These are phyloP conservation scores for Vulpes vulpes DNA, from an alignment of 2,113 vertebrate genomes.

Conservation along the genomic window DNA sequence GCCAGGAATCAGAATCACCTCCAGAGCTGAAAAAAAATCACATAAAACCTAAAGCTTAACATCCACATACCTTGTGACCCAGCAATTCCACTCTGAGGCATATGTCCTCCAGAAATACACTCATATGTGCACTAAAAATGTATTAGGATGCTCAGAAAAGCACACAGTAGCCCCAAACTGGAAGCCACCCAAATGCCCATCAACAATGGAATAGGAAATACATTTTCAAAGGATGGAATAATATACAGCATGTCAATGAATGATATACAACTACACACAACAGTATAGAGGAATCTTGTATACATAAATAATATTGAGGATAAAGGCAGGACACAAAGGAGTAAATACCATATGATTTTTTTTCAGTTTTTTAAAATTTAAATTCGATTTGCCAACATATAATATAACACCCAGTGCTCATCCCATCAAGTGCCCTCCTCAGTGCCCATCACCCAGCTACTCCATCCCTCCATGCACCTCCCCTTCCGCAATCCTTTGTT, in stretches of 20 bases:
- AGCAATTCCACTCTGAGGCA: conserved; percentile 17
- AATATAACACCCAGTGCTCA: too few relatives aligned
- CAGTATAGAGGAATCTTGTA: not conserved
- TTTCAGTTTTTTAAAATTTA: too few relatives aligned
- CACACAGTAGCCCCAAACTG: not conserved
- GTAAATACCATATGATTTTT: not conserved
- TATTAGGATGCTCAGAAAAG: not conserved
- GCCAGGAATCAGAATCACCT: conserved; percentile 69
- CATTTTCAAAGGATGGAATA: conserved; percentile 2
- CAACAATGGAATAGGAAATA: not conserved
- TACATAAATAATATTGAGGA: not conserved
- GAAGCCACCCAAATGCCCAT: conserved; percentile 28
- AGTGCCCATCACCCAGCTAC: too few relatives aligned
- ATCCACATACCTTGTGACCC: conserved; percentile 39
- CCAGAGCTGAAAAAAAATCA: conserved; percentile 43
- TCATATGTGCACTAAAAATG: not conserved
- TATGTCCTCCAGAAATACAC: conserved; percentile 38
- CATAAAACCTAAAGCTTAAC: conserved; percentile 66
- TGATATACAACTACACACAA: not conserved
- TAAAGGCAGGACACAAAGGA: conserved; percentile 37
- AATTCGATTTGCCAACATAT: too few relatives aligned
- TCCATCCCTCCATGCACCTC: too few relatives aligned
- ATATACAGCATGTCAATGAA: not conserved
- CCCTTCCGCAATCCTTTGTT: too few relatives aligned
- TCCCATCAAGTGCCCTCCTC: too few relatives aligned